These are phyloP conservation scores for Drosophila atroscutellata DNA, from an alignment of 2,888 invertebrate species.

Conservation along the genomic window DNA sequence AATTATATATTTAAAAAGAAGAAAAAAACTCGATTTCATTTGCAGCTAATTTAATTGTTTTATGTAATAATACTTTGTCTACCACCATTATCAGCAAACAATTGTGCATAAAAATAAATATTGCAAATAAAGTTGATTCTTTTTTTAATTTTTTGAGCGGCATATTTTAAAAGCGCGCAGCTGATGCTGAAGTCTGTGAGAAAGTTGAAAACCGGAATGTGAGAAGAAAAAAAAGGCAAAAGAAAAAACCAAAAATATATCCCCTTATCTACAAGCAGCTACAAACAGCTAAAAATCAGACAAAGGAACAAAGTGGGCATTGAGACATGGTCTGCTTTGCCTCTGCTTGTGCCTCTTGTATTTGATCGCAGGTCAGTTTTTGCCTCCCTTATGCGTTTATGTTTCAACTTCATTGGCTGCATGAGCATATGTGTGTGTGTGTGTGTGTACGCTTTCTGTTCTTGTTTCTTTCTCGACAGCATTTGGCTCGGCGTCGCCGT, in stretches of 20 bases:
- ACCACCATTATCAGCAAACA: neutral
- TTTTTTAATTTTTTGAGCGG: neutral
- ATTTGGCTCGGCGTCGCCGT: conserved; percentile 20
- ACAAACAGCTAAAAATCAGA: conserved; percentile 8
- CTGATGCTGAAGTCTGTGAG: conserved; percentile 34
- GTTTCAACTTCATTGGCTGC: conserved; percentile 22
- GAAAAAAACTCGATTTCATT: conserved; percentile 1
- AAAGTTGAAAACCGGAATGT: conserved; percentile 44
- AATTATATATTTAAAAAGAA: conserved; percentile 27
- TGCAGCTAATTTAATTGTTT: conserved; percentile 6
- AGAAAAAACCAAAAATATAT: conserved; percentile 30
- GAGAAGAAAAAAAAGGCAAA: neutral
- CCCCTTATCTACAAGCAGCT: conserved; percentile 31
- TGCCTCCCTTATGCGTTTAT: conserved; percentile 52
- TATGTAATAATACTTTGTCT: neutral
- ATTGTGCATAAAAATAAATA: conserved; percentile 10
- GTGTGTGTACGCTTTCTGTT: conserved; percentile 25
- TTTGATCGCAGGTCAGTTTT: conserved; percentile 77
- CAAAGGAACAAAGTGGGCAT: conserved; percentile 28
- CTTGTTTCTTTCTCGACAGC: conserved; percentile 38
- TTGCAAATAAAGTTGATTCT: conserved; percentile 32
- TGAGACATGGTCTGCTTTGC: conserved; percentile 17
- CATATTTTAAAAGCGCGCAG: conserved; percentile 21
- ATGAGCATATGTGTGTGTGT: conserved; percentile 7
- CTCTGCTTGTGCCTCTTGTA: conserved; percentile 14